Conservation (phyloP, 2,113 vertebrate genomes). For the Nibea coibor region DNA sequence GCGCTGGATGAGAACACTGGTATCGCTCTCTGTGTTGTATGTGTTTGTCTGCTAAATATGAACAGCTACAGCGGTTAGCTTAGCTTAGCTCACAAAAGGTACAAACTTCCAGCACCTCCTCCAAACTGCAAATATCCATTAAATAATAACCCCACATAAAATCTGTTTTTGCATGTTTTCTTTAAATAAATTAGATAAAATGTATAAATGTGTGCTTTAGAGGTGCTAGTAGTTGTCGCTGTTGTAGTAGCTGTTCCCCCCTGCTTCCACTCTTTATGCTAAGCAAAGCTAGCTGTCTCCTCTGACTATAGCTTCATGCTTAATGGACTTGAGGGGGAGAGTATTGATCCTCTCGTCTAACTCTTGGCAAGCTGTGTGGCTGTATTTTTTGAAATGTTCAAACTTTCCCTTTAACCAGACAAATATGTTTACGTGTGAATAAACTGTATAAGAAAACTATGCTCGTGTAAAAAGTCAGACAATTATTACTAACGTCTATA, state of each 20-base stretch:
- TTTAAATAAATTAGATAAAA: not conserved
- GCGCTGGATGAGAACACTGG: not conserved
- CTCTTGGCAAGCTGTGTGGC: not conserved
- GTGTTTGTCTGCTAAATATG: not conserved
- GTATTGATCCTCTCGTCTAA: too few relatives aligned
- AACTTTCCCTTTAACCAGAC: constrained; percentile 1
- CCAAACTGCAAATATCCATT: not conserved
- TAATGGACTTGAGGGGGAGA: not conserved
- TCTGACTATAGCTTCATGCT: not conserved
- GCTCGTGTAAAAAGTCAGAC: not conserved
- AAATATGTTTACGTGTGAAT: not conserved
- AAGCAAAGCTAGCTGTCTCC: not conserved
- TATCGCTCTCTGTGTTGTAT: not conserved
- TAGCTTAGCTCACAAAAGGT: not conserved
- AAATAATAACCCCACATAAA: not conserved
- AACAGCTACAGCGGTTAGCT: not conserved
- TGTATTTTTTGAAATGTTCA: not conserved
- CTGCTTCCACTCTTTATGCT: not conserved
- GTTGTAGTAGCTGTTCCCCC: not conserved
- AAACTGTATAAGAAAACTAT: not conserved
- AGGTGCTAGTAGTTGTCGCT: too few relatives aligned
- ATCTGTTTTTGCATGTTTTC: not conserved
- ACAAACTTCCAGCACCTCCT: not conserved
- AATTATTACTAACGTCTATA: not conserved
- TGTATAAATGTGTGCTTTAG: not conserved